Evolutionary conservation across 2,113 vertebrate genomes (phyloP).

Genomic region (Tauraco erythrolophus): DNA sequence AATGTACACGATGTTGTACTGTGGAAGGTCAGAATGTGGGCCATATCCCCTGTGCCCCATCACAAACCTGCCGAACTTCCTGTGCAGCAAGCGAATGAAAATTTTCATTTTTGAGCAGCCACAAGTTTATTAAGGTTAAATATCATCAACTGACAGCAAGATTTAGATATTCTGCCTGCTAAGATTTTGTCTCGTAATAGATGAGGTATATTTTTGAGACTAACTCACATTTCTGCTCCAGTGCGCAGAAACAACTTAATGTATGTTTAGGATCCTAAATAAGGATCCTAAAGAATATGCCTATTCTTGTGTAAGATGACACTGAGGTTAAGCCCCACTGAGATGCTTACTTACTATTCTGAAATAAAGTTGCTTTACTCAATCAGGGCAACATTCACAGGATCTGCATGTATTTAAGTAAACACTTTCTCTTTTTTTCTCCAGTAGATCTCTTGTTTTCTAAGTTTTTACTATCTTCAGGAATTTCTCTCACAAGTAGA

Average conservation of each 20-base stretch:
- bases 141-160: not conserved
- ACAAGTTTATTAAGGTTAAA: conserved; percentile 1
- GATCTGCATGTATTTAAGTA: not conserved
- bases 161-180: not conserved
- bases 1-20: not conserved
- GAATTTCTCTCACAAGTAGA: not conserved
- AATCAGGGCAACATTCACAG: not conserved
- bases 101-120: not conserved
- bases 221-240: not conserved
- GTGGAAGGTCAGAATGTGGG: conserved; percentile 17
- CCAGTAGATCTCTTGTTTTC: not conserved
- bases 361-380: not conserved
- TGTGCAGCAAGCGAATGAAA: not conserved
- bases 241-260: not conserved
- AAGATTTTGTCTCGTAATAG: not conserved
- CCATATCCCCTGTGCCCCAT: conserved; percentile 5
- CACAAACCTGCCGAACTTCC: conserved; percentile 20
- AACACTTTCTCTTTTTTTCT: not conserved
- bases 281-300: not conserved
- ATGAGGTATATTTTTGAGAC: not conserved
- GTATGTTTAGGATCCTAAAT: not conserved
- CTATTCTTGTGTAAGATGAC: not conserved
- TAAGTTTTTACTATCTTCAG: not conserved
- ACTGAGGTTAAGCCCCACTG: not conserved
- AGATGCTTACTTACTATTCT: not conserved